These are phyloP conservation scores for Himalopsyche phryganea DNA, from an alignment of 1,140 invertebrate species.

Conservation along the genomic window DNA sequence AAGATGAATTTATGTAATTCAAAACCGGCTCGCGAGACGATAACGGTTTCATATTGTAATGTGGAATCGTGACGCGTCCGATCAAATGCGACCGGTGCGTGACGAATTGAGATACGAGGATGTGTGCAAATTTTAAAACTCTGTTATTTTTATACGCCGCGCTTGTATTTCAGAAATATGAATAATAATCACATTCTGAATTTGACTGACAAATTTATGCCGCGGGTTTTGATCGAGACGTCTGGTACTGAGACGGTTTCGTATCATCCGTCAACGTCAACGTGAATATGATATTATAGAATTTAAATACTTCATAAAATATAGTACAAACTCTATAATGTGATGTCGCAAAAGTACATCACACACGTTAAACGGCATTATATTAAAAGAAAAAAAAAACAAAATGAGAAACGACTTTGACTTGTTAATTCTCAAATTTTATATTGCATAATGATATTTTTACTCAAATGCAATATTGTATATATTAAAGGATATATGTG, in stretches of 20 bases:
- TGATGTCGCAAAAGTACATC: no score
- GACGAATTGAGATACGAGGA: slow-evolving; percentile 6
- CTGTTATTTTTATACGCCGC: slow-evolving; percentile 25
- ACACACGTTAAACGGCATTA: no score
- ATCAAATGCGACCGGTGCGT: neutral
- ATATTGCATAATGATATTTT: slow-evolving; percentile 20
- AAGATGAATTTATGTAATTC: no score
- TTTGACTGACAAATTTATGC: no score
- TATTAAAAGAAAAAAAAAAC: no score
- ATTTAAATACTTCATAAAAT: slow-evolving; percentile 19
- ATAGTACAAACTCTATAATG: slow-evolving; percentile 23
- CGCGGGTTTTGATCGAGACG: no score
- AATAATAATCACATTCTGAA: no score
- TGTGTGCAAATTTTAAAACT: slow-evolving; percentile 19
- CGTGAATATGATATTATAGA: slow-evolving; percentile 17
- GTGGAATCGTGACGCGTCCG: no score
- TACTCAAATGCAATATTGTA: slow-evolving; percentile 13
- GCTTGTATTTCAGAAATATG: neutral
- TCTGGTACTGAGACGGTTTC: neutral
- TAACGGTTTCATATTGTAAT: no score
- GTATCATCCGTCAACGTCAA: neutral
- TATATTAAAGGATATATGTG: slow-evolving; percentile 7
- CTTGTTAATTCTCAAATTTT: slow-evolving; percentile 18
- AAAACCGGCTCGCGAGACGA: no score
- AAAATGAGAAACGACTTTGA: slow-evolving; percentile 1